phyloP scores from a whole-genome alignment of 2,888 invertebrate species.

The Amblyjoppa proteus region DNA sequence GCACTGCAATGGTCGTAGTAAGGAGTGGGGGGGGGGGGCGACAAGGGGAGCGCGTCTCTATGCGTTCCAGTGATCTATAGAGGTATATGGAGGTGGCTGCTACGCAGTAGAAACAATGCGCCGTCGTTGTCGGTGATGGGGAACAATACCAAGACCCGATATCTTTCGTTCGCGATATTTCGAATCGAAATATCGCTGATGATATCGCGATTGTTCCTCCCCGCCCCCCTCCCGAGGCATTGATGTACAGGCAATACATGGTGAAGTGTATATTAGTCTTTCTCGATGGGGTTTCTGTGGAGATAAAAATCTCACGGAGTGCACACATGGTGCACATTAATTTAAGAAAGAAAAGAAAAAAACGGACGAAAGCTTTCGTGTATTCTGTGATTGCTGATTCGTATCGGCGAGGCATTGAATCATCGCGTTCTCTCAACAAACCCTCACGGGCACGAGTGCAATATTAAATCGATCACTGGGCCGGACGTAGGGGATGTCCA shows the following conservation, averaged over 20 bases:
- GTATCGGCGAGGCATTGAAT: slow-evolving; percentile 26
- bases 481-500: neutral
- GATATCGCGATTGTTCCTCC: slow-evolving; percentile 77
- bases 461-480: slow-evolving; percentile 15
- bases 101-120: slow-evolving; percentile 60
- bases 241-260: neutral
- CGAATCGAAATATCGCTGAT: slow-evolving; percentile 78
- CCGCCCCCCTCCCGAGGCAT: neutral
- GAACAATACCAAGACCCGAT: slow-evolving; percentile 71
- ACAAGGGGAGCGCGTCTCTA: slow-evolving; percentile 52
- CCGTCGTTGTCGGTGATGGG: slow-evolving; percentile 47
- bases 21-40: neutral
- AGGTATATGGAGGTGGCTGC: slow-evolving; percentile 5
- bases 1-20: slow-evolving; percentile 65
- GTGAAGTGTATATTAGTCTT: slow-evolving; percentile 37
- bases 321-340: slow-evolving; percentile 24
- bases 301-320: slow-evolving; percentile 37
- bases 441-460: slow-evolving; percentile 15
- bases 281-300: slow-evolving; percentile 28
- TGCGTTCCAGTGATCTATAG: slow-evolving; percentile 57
- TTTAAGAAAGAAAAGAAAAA: neutral
- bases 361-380: neutral
- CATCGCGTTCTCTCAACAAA: neutral
- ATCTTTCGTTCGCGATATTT: slow-evolving; percentile 76
- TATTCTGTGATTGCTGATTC: slow-evolving; percentile 41